phyloP scores from a whole-genome alignment of 1,140 invertebrate species.

The Drosophila athabasca region DNA sequence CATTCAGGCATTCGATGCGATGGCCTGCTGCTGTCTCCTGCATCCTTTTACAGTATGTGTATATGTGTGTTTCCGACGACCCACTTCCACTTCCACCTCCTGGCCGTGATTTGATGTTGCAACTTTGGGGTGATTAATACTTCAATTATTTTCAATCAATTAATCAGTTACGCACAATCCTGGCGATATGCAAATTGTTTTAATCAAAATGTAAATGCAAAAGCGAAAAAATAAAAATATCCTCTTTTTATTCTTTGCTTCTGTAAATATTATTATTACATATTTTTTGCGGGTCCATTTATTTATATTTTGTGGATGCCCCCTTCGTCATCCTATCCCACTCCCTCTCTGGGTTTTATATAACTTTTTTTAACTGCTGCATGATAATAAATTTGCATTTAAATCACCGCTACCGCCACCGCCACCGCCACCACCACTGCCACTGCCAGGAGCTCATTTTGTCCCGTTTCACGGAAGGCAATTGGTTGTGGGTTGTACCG shows the following conservation, averaged over 20 bases:
- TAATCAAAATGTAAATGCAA: conserved; percentile 79
- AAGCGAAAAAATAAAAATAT: conserved; percentile 75
- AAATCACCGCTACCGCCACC: conserved; percentile 66
- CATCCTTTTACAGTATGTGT: no score
- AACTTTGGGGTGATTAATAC: conserved; percentile 23
- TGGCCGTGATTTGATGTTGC: not conserved
- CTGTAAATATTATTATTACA: conserved; percentile 81
- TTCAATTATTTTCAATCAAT: conserved; percentile 38
- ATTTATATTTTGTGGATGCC: conserved; percentile 53
- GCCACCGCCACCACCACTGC: not conserved
- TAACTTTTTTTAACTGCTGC: conserved; percentile 68
- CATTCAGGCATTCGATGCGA: no score
- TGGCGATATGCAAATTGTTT: conserved; percentile 66
- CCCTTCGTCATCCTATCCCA: no score
- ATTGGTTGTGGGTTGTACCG: conserved; percentile 45
- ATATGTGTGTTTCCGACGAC: no score
- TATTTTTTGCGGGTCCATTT: conserved; percentile 45
- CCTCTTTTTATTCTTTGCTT: conserved; percentile 33
- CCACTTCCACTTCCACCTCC: no score
- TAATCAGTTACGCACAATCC: conserved; percentile 20
- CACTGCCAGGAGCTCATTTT: no score
- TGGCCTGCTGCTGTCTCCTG: no score
- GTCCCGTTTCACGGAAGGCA: conserved; percentile 12
- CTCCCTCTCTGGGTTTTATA: conserved; percentile 10
- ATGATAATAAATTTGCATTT: conserved; percentile 82